Conservation (phyloP, 2,797 vertebrate species). For the Thripadectes ignobilis region DNA sequence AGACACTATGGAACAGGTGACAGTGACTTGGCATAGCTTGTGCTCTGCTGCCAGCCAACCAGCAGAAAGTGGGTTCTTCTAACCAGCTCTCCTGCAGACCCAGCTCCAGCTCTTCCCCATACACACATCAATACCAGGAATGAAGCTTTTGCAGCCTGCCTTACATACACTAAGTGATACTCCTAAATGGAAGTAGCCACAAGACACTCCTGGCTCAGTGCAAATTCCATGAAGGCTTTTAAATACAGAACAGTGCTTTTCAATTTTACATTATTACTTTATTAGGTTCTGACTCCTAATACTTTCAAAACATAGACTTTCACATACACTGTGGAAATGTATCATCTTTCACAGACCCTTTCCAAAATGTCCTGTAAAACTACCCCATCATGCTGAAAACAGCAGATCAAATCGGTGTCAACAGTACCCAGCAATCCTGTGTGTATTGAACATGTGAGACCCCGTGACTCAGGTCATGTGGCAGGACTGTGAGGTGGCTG, state of each 20-base stretch:
- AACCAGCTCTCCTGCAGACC: too few relatives aligned
- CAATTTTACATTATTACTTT: not conserved
- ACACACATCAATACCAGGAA: not conserved
- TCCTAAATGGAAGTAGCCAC: not conserved
- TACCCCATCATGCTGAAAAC: not conserved
- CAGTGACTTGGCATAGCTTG: too few relatives aligned
- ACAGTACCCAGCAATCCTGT: too few relatives aligned
- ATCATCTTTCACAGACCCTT: not conserved
- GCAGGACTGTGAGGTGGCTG: not conserved
- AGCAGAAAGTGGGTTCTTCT: too few relatives aligned
- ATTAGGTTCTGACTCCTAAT: not conserved
- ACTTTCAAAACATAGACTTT: not conserved
- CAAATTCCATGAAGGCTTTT: not conserved
- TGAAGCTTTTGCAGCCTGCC: not conserved
- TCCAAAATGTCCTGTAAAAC: not conserved
- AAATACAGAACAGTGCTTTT: not conserved
- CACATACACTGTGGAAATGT: not conserved
- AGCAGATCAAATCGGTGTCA: not conserved
- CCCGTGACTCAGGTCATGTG: fast-evolving
- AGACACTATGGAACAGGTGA: too few relatives aligned
- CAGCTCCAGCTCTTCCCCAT: not conserved
- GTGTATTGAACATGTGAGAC: not conserved
- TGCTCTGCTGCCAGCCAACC: too few relatives aligned
- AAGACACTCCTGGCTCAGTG: not conserved
- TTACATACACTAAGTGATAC: not conserved